Evolutionary conservation across 2,797 vertebrate species (phyloP), one percentile per base, ranked within the genome.

Genomic region (Malurus leucopterus): DNA sequence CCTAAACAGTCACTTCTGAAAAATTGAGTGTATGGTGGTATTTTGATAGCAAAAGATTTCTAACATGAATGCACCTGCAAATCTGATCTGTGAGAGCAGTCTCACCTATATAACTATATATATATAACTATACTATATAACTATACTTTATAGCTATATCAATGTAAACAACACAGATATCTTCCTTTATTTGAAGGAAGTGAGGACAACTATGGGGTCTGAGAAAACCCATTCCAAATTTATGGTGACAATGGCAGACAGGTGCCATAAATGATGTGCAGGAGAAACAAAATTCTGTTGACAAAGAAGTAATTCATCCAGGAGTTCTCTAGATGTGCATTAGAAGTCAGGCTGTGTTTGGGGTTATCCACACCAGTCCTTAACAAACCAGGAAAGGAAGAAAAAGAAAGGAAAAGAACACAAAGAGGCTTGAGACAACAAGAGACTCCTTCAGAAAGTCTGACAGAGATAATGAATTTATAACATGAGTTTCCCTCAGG

Each of bases 131-230:
- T 36, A 47, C 29, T 72, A 4, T 43, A 54, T 53, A 26, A 49
- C 22, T 73, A 3, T 36, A 47, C 29, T 72, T 3, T 43, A 54
- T 53, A 26, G 46, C 22, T 73, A 34, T n/a, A 17, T 67, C 43
- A 55, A 1, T 10, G 12, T 59, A 49, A 80, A 57, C 14, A 67
- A 34, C 27, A 50, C 1, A 1, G 12, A 40, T 0, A 0, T 34
- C 41, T n/a, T n/a, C n/a, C n/a, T n/a, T 26, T 44, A 73, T 74
- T 70, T 49, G 8, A 67, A 79, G 24, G 14, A 76, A 58, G 6
- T 46, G 22, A 46, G 61, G 34, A 57, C 54, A 71, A 2, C n/a
- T 63, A 0, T 29, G 21, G 6, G 19, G 8, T 32, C 6, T 59
- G 18, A 24, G 11, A 61, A 13, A 75, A 49, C 6, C n/a, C 41